Conservation (phyloP, 53 echinoderm and acorn worm genomes). For the Mesocentrotus franciscanus region DNA sequence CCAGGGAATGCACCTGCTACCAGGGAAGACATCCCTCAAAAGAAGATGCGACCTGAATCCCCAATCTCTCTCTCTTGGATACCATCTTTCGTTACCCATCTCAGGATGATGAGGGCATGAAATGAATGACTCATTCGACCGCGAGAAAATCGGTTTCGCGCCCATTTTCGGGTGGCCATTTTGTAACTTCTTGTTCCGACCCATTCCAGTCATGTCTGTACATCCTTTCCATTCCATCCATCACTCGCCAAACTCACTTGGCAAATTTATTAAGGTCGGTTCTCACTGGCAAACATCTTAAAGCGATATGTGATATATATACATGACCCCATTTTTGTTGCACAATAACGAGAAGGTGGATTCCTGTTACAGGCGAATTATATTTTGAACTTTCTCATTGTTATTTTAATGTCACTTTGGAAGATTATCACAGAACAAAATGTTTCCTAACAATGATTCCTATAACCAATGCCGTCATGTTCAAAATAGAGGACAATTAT, state of each 20-base stretch:
- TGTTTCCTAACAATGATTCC: too few relatives aligned
- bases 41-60: slow-evolving; percentile 43
- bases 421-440: too few relatives aligned
- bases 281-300: not conserved
- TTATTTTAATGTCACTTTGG: too few relatives aligned
- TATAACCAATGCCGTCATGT: too few relatives aligned
- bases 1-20: slow-evolving; percentile 45
- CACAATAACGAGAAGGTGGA: not conserved
- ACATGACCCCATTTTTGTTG: not conserved
- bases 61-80: slow-evolving; percentile 45
- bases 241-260: slow-evolving; percentile 57
- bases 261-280: slow-evolving; percentile 5
- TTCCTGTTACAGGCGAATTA: too few relatives aligned
- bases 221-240: slow-evolving; percentile 23
- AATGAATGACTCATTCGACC: slow-evolving; percentile 43
- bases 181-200: slow-evolving; percentile 19
- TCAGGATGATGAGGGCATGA: not conserved
- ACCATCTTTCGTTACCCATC: slow-evolving; percentile 50
- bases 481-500: too few relatives aligned
- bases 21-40: slow-evolving; percentile 5
- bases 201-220: slow-evolving; percentile 53
- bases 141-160: slow-evolving; percentile 51
- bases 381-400: too few relatives aligned
- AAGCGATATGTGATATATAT: not conserved
- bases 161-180: slow-evolving; percentile 50